phyloP scores from a whole-genome alignment of 2,113 vertebrate species.

The Eretmochelys imbricata region DNA sequence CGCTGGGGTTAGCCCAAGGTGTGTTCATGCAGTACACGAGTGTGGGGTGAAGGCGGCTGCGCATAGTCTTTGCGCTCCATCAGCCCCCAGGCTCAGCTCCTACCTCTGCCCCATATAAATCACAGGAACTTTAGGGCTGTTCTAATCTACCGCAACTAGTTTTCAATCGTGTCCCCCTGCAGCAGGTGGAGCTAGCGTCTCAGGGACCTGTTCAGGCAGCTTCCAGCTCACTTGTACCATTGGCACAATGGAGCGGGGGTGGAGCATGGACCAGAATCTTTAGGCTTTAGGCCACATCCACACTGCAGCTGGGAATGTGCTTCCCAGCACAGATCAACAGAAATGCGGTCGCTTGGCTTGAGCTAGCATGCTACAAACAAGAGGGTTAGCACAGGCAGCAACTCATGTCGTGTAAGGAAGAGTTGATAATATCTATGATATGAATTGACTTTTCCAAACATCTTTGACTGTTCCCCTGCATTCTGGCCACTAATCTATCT shows the following conservation, averaged over 20 bases:
- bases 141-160: fast-evolving
- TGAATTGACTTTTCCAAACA: fast-evolving
- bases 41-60: fast-evolving
- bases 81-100: not conserved
- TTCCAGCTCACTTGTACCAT: not conserved
- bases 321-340: no score
- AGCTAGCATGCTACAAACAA: no score
- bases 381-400: no score
- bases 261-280: not conserved
- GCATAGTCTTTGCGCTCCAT: fast-evolving
- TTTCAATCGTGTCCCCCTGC: not conserved
- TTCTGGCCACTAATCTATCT: not conserved
- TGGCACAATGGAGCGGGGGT: no score
- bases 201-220: not conserved
- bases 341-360: no score
- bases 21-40: not conserved
- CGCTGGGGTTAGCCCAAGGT: not conserved
- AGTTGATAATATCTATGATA: not conserved
- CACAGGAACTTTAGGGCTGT: not conserved
- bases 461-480: not conserved
- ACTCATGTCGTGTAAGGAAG: not conserved
- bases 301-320: no score
- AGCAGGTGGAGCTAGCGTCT: not conserved
- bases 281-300: no score
- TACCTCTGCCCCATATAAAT: fast-evolving